Conservation (phyloP, 2,888 invertebrate species). For the Ctenicera cuprea region DNA sequence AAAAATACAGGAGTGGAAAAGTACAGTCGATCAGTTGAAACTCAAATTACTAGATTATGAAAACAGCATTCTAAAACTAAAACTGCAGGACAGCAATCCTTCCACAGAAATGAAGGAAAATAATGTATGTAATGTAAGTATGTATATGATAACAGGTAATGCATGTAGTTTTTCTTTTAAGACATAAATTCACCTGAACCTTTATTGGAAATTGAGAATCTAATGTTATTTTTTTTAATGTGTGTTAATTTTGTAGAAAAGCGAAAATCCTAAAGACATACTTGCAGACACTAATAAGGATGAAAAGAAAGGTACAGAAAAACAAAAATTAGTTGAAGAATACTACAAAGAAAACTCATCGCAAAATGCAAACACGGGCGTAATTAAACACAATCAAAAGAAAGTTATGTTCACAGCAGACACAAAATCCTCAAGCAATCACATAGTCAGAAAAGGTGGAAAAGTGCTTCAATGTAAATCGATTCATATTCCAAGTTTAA, state of each 20-base stretch:
- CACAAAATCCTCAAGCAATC: not conserved
- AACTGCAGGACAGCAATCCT: not conserved
- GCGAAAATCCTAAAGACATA: no score
- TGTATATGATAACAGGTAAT: no score
- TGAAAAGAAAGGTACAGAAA: not conserved
- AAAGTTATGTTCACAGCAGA: constrained; percentile 26
- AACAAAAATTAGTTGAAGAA: not conserved
- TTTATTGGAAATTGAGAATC: no score
- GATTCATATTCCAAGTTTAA: not conserved
- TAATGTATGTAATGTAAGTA: no score
- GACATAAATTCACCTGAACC: no score
- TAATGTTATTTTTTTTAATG: no score
- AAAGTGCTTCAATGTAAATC: constrained; percentile 20
- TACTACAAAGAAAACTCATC: not conserved
- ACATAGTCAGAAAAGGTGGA: constrained; percentile 18
- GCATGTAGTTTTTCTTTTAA: no score
- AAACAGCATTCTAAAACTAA: not conserved
- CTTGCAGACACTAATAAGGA: no score
- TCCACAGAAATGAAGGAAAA: not conserved
- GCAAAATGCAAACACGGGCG: not conserved
- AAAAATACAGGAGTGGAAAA: constrained; percentile 23
- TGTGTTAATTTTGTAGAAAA: no score
- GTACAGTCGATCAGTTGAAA: not conserved
- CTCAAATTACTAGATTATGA: not conserved
- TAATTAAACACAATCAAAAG: not conserved